Base-by-base conservation (phyloP, 2,113 vertebrate species). In the Bagarius yarrelli region DNA sequence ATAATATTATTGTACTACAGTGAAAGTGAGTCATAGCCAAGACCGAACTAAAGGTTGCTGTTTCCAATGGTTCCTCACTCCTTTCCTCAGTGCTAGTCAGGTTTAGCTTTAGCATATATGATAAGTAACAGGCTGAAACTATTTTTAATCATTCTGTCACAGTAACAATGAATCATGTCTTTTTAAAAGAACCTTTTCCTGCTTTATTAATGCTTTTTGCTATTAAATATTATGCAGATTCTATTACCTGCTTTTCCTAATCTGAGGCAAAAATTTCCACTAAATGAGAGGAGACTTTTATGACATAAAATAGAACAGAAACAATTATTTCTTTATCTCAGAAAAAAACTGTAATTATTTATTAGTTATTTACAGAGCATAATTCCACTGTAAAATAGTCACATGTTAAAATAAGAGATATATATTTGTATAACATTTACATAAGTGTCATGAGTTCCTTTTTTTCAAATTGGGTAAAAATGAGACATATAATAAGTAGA, bases 1-100 rank as follows among this genome's bases (percentile, higher is more conserved):
- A 84, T 73, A 84, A 76, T 83, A 83, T 83, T 84, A 70, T 81
- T 84, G 8, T 32, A 63, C 27, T 27, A 32, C 64, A 76, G 84
- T 76, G 16, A 75, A 81, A 56, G 66, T 72, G 78, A 79, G 57
- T 73, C 81, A 77, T 40, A 57, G 50, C 59, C 34, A 30, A 71
- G 32, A 40, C 47, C 12, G 34, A 76, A 80, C 59, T 75, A 25
- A 73, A 72, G 44, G 50, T 47, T 66, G 79, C 52, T 77, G 64
- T 77, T 82, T 64, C 13, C 21, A n/a, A 8, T 16, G 36, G 1
- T 67, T 77, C 73, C 64, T 70, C 21, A 40, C 47, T 71, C n/a
- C n/a, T 69, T 52, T 78, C 19, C n/a, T 55, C 16, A 19, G 19
- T 56, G 8, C 52, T 27, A 18, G 47, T 18, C 47, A 56, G 47